A percentile compares a stretch with the other conserved stretches of the same genome.
Evolutionary conservation across 2,888 invertebrate genomes (phyloP).

Genomic region (Cerceris rybyensis): DNA sequence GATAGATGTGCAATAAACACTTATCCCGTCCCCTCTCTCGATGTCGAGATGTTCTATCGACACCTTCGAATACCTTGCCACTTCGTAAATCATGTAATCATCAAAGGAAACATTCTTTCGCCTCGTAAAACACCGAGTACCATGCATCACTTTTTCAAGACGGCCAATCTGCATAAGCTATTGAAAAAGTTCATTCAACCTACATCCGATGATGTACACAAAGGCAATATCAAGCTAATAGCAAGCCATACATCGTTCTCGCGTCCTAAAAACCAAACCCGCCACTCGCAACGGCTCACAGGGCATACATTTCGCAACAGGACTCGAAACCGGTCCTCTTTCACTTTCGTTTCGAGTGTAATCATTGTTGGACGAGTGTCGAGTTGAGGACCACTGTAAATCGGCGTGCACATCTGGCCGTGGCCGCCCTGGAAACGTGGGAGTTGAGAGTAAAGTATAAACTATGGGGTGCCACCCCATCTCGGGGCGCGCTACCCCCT

Average conservation of each 20-base stretch:
- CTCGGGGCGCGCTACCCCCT: conserved; percentile 41
- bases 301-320: conserved; percentile 16
- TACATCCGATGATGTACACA: background rate
- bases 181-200: background rate
- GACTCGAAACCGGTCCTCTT: conserved; percentile 31
- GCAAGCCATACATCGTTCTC: background rate
- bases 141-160: background rate
- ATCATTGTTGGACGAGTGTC: conserved; percentile 14
- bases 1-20: conserved; percentile 17
- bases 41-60: conserved; percentile 2
- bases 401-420: conserved; percentile 76
- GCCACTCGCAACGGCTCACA: background rate
- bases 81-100: background rate
- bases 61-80: background rate
- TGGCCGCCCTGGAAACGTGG: conserved; percentile 72
- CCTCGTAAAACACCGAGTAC: background rate
- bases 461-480: conserved; percentile 74
- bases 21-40: background rate
- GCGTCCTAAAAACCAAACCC: background rate
- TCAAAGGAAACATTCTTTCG: background rate
- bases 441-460: conserved; percentile 75
- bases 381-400: conserved; percentile 72
- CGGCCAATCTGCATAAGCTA: background rate
- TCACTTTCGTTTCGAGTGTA: conserved; percentile 29
- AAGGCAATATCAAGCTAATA: background rate